Base-by-base conservation (phyloP, 1,140 invertebrate species). In the Aphaenogaster ashmeadi region DNA sequence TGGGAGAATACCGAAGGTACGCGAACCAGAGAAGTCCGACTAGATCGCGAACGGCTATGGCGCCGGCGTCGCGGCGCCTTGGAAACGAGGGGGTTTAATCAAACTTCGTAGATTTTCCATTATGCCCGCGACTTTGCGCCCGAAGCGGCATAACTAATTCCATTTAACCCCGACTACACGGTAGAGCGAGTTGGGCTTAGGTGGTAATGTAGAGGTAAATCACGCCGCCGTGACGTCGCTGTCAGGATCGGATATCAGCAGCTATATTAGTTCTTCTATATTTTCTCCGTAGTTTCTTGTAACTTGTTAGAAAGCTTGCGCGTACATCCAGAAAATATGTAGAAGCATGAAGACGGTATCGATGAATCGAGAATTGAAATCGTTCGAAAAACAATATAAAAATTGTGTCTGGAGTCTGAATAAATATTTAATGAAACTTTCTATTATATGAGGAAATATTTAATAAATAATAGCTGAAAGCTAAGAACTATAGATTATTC, bases 41-140 rank as follows among this genome's bases (percentile, higher is more conserved):
- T n/a, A 79, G 58, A 74, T 86, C 87, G 81, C 67, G 60, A 47
- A 50, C 64, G 66, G 56, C 33, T 56, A n/a, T 27, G 13, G 54
- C 9, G 8, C 18, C 36, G 77, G 52, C 21, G 50, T 62, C 72
- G 38, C 71, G 44, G 62, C 69, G 89, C 36, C 44, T n/a, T 81
- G 64, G 78, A 75, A 89, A 83, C 81, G 66, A 81, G 71, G 54
- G 60, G 80, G 89, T 92, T 94, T 93, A 93, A 94, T 94, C 92
- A 94, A 94, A 94, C 91, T 93, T 91, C 56, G 78, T 91, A 89
- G 92, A 94, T 94, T 94, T 94, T 93, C 93, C 90, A 94, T 94
- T 94, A 94, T 93, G 92, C 74, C 72, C 75, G 77, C 90, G 92
- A 94, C 91, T 93, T 91, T 85, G 87, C 89, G 89, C 92, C 90